Conservation (phyloP, 2,888 invertebrate species). For the Phengaris alcon region DNA sequence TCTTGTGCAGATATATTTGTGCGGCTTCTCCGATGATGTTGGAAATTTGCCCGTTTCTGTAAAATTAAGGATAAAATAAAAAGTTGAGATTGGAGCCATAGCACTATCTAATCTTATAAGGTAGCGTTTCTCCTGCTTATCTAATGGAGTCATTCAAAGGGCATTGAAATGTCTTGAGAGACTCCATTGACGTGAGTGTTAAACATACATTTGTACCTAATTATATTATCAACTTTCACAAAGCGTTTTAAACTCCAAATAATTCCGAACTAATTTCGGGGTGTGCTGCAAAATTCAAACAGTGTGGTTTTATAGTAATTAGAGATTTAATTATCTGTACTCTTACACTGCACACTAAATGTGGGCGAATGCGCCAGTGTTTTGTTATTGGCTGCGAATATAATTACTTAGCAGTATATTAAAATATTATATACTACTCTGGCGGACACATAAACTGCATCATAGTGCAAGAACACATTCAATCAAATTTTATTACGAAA, state of each 20-base stretch:
- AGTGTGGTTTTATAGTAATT: slow-evolving; percentile 19
- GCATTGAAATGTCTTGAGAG: not conserved
- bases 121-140: too few species aligned
- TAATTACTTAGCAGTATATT: not conserved
- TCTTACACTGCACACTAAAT: not conserved
- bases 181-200: not conserved
- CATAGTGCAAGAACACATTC: too few species aligned
- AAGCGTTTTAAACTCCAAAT: slow-evolving; percentile 1
- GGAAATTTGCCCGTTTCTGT: not conserved
- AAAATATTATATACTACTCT: too few species aligned
- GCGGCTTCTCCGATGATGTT: not conserved
- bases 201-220: not conserved
- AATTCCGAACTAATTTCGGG: not conserved
- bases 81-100: too few species aligned
- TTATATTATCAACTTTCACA: slow-evolving; percentile 1
- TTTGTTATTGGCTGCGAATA: not conserved
- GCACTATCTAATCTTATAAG: not conserved
- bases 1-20: not conserved
- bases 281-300: slow-evolving; percentile 14
- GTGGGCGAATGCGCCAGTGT: slow-evolving; percentile 6
- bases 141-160: too few species aligned
- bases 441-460: too few species aligned
- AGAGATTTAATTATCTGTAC: slow-evolving; percentile 15
- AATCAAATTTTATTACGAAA: too few species aligned
- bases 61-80: not conserved